A percentile compares a stretch with the other conserved stretches of the same genome.
These are phyloP conservation scores for Amblyjoppa fuscipennis DNA, from an alignment of 2,888 invertebrate genomes.

Conservation along the genomic window DNA sequence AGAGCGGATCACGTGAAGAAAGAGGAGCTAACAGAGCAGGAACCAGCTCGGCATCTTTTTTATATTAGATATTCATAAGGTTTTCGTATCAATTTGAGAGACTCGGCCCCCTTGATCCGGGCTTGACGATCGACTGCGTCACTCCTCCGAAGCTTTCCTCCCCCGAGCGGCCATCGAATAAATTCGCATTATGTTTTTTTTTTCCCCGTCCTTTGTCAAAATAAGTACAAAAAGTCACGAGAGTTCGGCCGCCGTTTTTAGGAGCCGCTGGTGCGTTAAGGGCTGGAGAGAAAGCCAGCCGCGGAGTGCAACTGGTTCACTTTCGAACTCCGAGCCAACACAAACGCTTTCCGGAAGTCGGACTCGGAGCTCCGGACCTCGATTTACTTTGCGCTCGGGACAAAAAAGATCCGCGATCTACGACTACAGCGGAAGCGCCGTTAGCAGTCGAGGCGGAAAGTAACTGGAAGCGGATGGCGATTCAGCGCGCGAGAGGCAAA, in stretches of 20 bases:
- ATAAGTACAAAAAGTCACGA: conserved; percentile 9
- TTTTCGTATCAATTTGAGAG: conserved; percentile 51
- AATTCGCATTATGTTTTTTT: conserved; percentile 31
- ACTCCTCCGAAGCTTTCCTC: neutral
- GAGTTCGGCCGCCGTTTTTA: neutral
- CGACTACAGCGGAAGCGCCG: neutral
- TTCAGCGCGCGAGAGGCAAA: neutral
- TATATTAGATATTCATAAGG: conserved; percentile 60
- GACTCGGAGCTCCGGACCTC: conserved; percentile 19
- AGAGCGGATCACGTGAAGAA: neutral
- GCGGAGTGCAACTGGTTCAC: neutral
- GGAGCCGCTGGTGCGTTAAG: neutral
- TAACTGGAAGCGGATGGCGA: neutral
- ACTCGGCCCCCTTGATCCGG: neutral
- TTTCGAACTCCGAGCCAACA: neutral
- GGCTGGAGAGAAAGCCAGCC: neutral
- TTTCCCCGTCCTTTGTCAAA: conserved; percentile 20
- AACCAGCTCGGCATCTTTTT: conserved; percentile 40
- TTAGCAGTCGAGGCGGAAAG: conserved; percentile 5
- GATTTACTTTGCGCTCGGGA: conserved; percentile 32
- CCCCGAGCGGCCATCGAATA: conserved; percentile 5
- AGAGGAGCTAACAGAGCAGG: conserved; percentile 8
- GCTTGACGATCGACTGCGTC: conserved; percentile 28
- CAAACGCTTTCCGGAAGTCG: neutral
- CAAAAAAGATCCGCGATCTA: conserved; percentile 33